Evolutionary conservation across 2,888 invertebrate genomes (phyloP), one percentile per base, ranked within the genome.

Genomic region (Dendrolimus pini): DNA sequence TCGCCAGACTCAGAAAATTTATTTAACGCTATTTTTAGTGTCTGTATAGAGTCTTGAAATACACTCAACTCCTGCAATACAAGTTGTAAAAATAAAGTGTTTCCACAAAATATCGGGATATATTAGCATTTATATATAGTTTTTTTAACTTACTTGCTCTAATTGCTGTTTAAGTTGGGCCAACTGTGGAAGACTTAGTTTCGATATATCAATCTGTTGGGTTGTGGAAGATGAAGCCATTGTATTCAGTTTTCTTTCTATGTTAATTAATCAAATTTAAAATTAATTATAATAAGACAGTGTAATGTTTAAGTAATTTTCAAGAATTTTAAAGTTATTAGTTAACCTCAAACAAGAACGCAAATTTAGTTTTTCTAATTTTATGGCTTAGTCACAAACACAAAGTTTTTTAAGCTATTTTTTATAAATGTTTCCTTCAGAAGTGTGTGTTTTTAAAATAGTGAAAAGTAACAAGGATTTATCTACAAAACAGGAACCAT

Each of bases 1-100:
- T 96, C 96, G 56, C 95, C 95, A 1, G 98, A 98, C 74, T 96
- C 96, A 60, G 94, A 94, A 85, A 97, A 98, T 89, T 98, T 98
- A 47, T 92, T 93, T 83, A 98, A 97, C 8, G 97, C 98, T 74
- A 96, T 93, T 89, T 98, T 97, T 59, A 99, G 89, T 30, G 96
- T 96, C 75, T 96, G 95, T 65, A 98, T 83, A 0, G 98, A 98
- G 66, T 97, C 97, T 91, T 96, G 96, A 80, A 98, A 97, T 55
- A 98, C 93, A 69, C 92, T 93, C 61, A 98, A 90, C 83, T 98
- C 98, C 95, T 95, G 75, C 60, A 90, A 90, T 65, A 60, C 56
- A n/a, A 57, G 41, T 30, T 55, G 13, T 13, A 6, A 18, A 13
- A 56, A 42, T 56, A 41, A 54, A 42, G 30, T 55, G 1, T 42